phyloP scores from a whole-genome alignment of 2,113 vertebrate genomes.

The Taxidea taxus region DNA sequence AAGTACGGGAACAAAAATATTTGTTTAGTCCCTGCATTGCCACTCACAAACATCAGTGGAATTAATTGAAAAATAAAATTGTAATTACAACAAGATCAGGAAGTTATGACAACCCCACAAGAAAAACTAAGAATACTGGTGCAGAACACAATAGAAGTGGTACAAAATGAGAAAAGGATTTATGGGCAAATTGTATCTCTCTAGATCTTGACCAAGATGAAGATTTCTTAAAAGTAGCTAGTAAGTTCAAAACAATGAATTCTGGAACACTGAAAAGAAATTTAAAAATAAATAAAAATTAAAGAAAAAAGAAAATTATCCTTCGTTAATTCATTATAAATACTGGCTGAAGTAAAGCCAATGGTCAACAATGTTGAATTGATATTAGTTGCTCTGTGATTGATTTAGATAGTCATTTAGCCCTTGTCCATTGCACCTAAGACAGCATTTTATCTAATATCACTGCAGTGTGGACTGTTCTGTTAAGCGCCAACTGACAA shows the following conservation, averaged over 20 bases:
- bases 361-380: too few species aligned
- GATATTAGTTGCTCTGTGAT: too few species aligned
- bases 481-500: too few species aligned
- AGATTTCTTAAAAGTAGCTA: neutral
- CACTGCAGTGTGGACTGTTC: too few species aligned
- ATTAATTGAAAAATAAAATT: neutral
- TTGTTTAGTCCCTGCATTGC: neutral
- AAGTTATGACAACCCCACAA: neutral
- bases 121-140: neutral
- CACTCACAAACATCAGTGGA: neutral
- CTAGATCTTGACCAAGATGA: neutral
- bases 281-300: too few species aligned
- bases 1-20: neutral
- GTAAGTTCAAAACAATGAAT: neutral
- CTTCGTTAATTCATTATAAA: too few species aligned
- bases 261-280: too few species aligned
- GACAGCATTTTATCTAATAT: too few species aligned
- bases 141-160: neutral
- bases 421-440: too few species aligned
- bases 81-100: neutral
- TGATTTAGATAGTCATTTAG: too few species aligned
- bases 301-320: too few species aligned
- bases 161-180: neutral
- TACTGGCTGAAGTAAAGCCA: too few species aligned
- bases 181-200: neutral